Conservation (phyloP, 2,888 invertebrate genomes). For the Heteropelma amictum region DNA sequence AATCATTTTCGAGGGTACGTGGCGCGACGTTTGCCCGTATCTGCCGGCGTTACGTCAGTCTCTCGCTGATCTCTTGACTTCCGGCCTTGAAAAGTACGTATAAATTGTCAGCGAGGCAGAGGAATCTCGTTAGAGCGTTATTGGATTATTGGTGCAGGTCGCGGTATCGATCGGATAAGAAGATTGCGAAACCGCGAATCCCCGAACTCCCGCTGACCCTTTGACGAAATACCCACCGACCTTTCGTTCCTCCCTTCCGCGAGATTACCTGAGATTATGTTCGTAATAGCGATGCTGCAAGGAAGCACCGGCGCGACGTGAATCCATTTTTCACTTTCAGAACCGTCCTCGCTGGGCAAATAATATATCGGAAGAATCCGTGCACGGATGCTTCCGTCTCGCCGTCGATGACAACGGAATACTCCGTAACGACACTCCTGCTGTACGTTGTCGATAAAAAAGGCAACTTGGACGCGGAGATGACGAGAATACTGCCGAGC, state of each 20-base stretch:
- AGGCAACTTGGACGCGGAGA: constrained; percentile 67
- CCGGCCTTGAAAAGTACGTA: constrained; percentile 65
- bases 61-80: constrained; percentile 66
- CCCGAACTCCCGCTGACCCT: neutral
- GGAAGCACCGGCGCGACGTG: too few species aligned
- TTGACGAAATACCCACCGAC: too few species aligned
- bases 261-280: too few species aligned
- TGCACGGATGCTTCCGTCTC: constrained; percentile 61
- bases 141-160: constrained; percentile 3
- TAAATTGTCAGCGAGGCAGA: neutral
- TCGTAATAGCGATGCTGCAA: too few species aligned
- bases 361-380: constrained; percentile 69
- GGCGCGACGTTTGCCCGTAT: constrained; percentile 68
- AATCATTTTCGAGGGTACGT: constrained; percentile 68
- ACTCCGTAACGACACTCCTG: constrained; percentile 63
- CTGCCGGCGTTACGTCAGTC: constrained; percentile 61
- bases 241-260: too few species aligned
- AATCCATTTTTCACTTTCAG: constrained; percentile 65
- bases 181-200: neutral
- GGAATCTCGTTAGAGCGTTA: constrained; percentile 28
- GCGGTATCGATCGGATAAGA: too few species aligned
- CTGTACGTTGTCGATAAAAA: constrained; percentile 71
- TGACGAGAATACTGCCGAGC: constrained; percentile 71
- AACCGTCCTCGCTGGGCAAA: constrained; percentile 64
- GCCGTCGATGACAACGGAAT: constrained; percentile 54